Evolutionary conservation across 2,113 vertebrate species (phyloP), one percentile per base, ranked within the genome.

Genomic region (Scartelaos histophorus): DNA sequence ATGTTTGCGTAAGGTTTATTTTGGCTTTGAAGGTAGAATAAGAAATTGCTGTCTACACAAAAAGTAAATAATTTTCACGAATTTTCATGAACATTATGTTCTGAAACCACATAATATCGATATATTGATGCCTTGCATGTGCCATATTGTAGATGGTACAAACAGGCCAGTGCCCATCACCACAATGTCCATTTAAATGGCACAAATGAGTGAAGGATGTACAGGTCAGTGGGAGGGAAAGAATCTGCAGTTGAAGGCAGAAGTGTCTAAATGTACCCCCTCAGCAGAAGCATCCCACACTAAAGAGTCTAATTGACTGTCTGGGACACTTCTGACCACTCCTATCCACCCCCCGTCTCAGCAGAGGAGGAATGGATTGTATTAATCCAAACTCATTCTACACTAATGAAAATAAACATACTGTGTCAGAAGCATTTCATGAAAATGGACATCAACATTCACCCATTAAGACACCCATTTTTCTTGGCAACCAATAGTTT

Each of bases 291-390:
- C 84, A 83, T 85, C 84, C 66, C 69, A 74, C 81, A 86, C 88
- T 85, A 84, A 90, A 89, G 77, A 86, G 88, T 91, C 86, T 90
- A 91, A 93, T 92, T 92, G 90, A 93, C 90, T 87, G 87, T 78
- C 87, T 84, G 86, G 76, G 90, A 87, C 85, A 84, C 81, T 84
- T 35, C 70, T 82, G 74, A 71, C 75, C 79, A 57, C 60, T 69
- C 57, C 81, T n/a, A 71, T 75, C 80, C 84, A 76, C 72, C 82
- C 77, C 73, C 76, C 70, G 85, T 92, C 87, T 81, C 86, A 84
- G 83, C 86, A 88, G 88, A 88, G 76, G 61, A 81, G 75, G 88
- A 85, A 93, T 91, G 85, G 89, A 92, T 90, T 86, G 87, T 81
- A 79, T 76, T 83, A 87, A 82, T 92, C 91, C 86, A 92, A 88